phyloP scores from a whole-genome alignment of 1,140 invertebrate genomes.

The Camponotus vicinus region DNA sequence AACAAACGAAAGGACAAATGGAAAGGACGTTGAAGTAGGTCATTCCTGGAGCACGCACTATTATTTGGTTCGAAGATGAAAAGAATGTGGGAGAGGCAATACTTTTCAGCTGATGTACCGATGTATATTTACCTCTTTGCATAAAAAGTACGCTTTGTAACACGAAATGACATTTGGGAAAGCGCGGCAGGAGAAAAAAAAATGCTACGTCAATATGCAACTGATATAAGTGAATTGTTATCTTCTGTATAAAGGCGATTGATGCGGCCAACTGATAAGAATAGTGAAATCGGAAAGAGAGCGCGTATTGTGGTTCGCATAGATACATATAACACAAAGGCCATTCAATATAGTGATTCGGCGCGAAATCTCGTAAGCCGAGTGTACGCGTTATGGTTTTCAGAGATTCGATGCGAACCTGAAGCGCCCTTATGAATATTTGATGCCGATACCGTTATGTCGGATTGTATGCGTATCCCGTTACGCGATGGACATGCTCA shows the following conservation, averaged over 20 bases:
- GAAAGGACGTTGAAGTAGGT: conserved; percentile 27
- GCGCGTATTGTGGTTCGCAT: background rate
- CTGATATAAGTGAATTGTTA: conserved; percentile 21
- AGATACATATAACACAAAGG: conserved; percentile 3
- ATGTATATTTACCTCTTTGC: conserved; percentile 24
- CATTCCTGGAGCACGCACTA: conserved; percentile 22
- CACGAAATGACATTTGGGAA: no score
- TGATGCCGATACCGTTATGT: conserved; percentile 46
- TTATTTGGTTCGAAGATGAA: conserved; percentile 54
- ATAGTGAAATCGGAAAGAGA: background rate
- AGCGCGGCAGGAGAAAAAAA: background rate
- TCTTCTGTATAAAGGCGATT: background rate
- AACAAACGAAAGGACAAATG: conserved; percentile 26
- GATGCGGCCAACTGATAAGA: background rate
- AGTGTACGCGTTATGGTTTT: conserved; percentile 45
- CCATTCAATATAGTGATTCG: conserved; percentile 41
- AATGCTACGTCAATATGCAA: background rate
- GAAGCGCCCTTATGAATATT: conserved; percentile 53
- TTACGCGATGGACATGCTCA: conserved; percentile 27
- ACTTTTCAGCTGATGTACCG: conserved; percentile 5
- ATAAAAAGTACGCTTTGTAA: conserved; percentile 30
- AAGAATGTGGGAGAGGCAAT: background rate
- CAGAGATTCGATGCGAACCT: conserved; percentile 43
- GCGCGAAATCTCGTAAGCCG: conserved; percentile 43
- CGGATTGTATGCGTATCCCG: conserved; percentile 26